These are phyloP conservation scores for Apogon hyalosoma DNA, from an alignment of 2,797 vertebrate genomes.

Conservation along the genomic window DNA sequence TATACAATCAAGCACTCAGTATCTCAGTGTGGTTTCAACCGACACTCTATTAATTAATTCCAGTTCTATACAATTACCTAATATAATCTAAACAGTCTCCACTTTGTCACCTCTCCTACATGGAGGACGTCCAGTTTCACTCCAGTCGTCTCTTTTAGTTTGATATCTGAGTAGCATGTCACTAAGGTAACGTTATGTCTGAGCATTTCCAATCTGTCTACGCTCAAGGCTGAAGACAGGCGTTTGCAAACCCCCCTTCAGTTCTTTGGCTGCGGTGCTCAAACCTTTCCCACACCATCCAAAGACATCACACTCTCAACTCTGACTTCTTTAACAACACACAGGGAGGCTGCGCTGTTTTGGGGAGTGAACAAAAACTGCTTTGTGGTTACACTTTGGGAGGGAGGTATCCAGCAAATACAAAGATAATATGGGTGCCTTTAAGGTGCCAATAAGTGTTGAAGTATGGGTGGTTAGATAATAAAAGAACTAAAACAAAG, in stretches of 20 bases:
- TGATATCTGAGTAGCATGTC: slow-evolving; percentile 66
- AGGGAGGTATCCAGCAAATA: slow-evolving; percentile 4
- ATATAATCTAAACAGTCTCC: too few species aligned
- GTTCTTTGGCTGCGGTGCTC: slow-evolving; percentile 7
- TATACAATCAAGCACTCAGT: too few species aligned
- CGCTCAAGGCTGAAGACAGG: slow-evolving; percentile 68
- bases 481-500: slow-evolving; percentile 11
- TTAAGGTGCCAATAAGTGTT: too few species aligned
- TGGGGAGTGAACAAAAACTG: slow-evolving; percentile 23
- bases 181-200: slow-evolving; percentile 83
- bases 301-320: slow-evolving; percentile 37
- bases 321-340: slow-evolving; percentile 27
- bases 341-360: slow-evolving; percentile 12
- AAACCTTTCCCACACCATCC: slow-evolving; percentile 67
- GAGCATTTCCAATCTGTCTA: slow-evolving; percentile 69
- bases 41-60: too few species aligned
- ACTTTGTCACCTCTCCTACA: too few species aligned
- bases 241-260: neutral
- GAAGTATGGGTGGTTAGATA: neutral
- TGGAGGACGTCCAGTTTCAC: too few species aligned
- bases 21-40: too few species aligned
- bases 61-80: too few species aligned
- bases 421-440: too few species aligned
- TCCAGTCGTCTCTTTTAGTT: slow-evolving; percentile 10
- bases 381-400: slow-evolving; percentile 24